phyloP scores from a whole-genome alignment of 2,888 invertebrate genomes.

The Altica lythri region DNA sequence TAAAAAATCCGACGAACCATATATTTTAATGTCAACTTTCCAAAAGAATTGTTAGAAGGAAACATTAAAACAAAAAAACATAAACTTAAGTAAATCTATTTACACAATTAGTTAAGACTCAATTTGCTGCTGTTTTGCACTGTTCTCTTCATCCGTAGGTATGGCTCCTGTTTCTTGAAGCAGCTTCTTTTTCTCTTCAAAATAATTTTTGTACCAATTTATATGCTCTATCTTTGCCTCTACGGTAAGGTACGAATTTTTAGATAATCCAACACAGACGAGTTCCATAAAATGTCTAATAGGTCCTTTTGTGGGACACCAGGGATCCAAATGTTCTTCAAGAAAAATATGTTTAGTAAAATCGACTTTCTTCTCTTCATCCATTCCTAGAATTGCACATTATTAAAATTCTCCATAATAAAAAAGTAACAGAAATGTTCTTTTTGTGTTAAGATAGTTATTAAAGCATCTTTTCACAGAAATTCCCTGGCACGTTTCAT shows the following conservation, averaged over 20 bases:
- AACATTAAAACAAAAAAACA: too few relatives aligned
- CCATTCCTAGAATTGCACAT: slow-evolving; percentile 62
- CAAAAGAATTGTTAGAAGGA: too few relatives aligned
- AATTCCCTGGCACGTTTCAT: too few relatives aligned
- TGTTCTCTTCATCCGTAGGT: slow-evolving; percentile 45
- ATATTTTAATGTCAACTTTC: too few relatives aligned
- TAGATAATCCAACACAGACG: slow-evolving; percentile 89
- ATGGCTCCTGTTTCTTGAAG: slow-evolving; percentile 69
- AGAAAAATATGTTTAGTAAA: slow-evolving; percentile 96
- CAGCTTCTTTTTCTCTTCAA: slow-evolving; percentile 76
- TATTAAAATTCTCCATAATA: neutral
- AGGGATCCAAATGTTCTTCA: slow-evolving; percentile 80
- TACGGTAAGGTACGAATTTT: slow-evolving; percentile 89
- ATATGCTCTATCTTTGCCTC: slow-evolving; percentile 88
- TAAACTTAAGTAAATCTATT: too few relatives aligned
- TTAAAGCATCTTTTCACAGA: too few relatives aligned
- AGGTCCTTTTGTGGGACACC: slow-evolving; percentile 91
- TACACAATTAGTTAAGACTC: too few relatives aligned
- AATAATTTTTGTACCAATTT: slow-evolving; percentile 90
- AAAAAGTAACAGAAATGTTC: too few relatives aligned
- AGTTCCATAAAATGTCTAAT: slow-evolving; percentile 97
- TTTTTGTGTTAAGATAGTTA: too few relatives aligned
- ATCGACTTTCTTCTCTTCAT: slow-evolving; percentile 68
- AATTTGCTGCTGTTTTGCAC: slow-evolving; percentile 5
- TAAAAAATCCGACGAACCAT: too few relatives aligned